phyloP scores from a whole-genome alignment of 2,888 invertebrate genomes.

The Nasonovia ribisnigri region DNA sequence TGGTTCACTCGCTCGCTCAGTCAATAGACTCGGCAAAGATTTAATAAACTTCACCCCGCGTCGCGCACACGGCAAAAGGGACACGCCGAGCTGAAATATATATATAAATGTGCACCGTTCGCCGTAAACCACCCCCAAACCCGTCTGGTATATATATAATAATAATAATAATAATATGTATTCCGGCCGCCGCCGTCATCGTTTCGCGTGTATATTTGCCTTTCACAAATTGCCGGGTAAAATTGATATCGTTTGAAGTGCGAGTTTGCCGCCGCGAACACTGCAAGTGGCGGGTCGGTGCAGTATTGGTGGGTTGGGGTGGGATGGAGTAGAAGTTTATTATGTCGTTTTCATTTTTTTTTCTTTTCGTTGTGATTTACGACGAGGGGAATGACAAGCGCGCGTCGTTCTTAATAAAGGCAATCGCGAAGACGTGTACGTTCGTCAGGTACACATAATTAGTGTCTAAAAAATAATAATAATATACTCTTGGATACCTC shows the following conservation, averaged over 20 bases:
- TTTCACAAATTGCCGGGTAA: conserved; percentile 59
- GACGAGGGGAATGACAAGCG: neutral
- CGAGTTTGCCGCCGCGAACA: conserved; percentile 1
- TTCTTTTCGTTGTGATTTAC: neutral
- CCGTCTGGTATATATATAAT: neutral
- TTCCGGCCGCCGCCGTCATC: neutral
- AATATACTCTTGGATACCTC: neutral
- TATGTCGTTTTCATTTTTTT: conserved; percentile 4
- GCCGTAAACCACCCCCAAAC: neutral
- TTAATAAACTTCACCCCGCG: conserved; percentile 57
- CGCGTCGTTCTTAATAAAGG: neutral
- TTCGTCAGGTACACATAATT: neutral
- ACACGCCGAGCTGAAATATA: conserved; percentile 5
- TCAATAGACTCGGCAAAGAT: conserved; percentile 63
- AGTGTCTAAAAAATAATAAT: neutral
- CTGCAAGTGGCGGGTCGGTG: neutral
- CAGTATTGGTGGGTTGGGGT: neutral
- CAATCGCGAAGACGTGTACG: neutral
- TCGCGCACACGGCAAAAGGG: conserved; percentile 38
- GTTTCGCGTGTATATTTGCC: conserved; percentile 46
- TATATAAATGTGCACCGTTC: neutral
- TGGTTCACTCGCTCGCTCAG: conserved; percentile 23
- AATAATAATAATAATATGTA: conserved; percentile 9
- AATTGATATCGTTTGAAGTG: conserved; percentile 63
- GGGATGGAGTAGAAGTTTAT: neutral